Base-by-base conservation (phyloP, 1,140 invertebrate species). In the Monomorium pharaonis region DNA sequence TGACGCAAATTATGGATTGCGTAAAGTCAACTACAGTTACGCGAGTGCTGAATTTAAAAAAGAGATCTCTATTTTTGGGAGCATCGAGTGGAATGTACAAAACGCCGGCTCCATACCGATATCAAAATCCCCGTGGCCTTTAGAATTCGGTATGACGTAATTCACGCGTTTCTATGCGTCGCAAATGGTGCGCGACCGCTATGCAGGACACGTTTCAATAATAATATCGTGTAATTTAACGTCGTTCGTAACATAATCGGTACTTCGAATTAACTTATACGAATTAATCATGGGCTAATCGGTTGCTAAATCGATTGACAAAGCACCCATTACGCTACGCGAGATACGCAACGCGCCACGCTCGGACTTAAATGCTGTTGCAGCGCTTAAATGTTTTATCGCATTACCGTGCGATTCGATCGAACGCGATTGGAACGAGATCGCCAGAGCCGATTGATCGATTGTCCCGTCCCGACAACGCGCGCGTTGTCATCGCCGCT, bases 201-300 rank as follows among this genome's bases (percentile, higher is more conserved):
- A 30, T 10, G 21, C 18, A n/a, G 12, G 16, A 44, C 47, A 54
- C 77, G 62, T 80, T 69, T 27, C 47, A 27, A 5, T 37, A 69
- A 51, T 51, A 51, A 69, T 75, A 49, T 24, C 33, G 9, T 37
- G 47, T 21, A 69, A 80, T 69, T 69, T 54, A 54, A 54, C 27
- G 7, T 21, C 16, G 14, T 18, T 4, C 9, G 21, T 21, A 63
- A 14, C 30, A 51, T 80, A 67, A 80, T 80, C 49, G 62, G 5
- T 14, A 27, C n/a, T 3, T 24, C 47, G 56, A n/a, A 80, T 80
- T 80, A 80, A 69, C 21, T 69, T 54, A 56, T 56, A 69, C 16
- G 9, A 80, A 80, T 80, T 80, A 69, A 80, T 80, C 18, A 49
- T 69, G 47, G 62, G 5, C 33, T 80, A 67, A 67, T 67, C n/a